Evolutionary conservation across 2,113 vertebrate genomes (phyloP).

Genomic region (Paramormyrops kingsleyae): DNA sequence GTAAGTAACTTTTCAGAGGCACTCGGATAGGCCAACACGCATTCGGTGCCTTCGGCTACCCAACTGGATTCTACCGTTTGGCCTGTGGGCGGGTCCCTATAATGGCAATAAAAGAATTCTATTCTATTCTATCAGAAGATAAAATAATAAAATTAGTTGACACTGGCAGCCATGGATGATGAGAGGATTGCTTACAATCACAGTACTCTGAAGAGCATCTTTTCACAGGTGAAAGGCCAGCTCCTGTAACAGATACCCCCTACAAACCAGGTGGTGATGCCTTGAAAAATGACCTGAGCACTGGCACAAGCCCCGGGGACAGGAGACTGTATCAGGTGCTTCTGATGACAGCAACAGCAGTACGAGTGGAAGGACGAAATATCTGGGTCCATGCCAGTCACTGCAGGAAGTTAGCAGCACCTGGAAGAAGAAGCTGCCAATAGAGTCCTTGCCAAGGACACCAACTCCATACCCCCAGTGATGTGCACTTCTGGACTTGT

Average conservation of each 20-base stretch:
- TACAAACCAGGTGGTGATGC: background rate
- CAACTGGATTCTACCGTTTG: background rate
- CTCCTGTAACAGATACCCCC: background rate
- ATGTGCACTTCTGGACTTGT: background rate
- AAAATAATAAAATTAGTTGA: background rate
- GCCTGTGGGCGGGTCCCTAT: background rate
- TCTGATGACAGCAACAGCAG: background rate
- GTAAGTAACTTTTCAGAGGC: background rate
- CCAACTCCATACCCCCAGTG: background rate
- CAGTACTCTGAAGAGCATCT: background rate
- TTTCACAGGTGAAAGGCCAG: background rate
- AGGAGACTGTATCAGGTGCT: background rate
- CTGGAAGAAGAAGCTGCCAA: background rate
- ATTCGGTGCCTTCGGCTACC: background rate
- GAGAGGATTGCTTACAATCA: background rate
- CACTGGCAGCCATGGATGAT: background rate
- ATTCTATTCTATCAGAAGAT: background rate
- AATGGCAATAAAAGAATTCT: background rate
- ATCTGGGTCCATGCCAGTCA: background rate
- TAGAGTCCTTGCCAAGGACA: background rate
- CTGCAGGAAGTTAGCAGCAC: background rate
- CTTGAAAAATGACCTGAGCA: background rate
- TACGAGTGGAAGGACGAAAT: background rate
- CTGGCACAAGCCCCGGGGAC: background rate
- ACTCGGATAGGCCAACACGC: background rate